A percentile compares a stretch with the other conserved stretches of the same genome.
Evolutionary conservation across 2,113 vertebrate genomes (phyloP).

Genomic region (Pollimyrus isidori): DNA sequence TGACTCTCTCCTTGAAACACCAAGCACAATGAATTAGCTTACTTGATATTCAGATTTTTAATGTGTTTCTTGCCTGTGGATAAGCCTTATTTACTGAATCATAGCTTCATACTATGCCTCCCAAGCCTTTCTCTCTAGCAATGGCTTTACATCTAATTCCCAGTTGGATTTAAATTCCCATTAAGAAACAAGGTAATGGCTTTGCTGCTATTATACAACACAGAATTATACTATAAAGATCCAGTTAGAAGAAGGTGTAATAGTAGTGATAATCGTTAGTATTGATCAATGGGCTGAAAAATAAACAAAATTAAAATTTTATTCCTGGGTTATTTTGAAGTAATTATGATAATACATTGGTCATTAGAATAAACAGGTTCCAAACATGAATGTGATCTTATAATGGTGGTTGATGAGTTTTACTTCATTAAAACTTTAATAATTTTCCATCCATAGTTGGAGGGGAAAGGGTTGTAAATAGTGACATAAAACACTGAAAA

Average conservation of each 20-base stretch:
- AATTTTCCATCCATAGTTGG: not conserved
- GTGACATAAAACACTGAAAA: not conserved
- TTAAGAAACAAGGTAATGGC: constrained; percentile 4
- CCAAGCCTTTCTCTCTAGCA: not conserved
- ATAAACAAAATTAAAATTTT: constrained; percentile 22
- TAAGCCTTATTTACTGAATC: not conserved
- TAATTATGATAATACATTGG: not conserved
- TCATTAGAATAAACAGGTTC: not conserved
- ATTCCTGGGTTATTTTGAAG: not conserved
- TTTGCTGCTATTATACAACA: not conserved
- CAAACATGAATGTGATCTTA: not conserved
- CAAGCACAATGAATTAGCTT: not conserved
- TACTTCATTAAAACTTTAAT: not conserved
- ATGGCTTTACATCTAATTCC: not conserved
- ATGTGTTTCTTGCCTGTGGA: not conserved
- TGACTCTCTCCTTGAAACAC: not conserved
- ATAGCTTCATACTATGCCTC: not conserved
- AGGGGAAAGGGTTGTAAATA: not conserved
- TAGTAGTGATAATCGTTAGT: not conserved
- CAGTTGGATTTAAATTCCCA: not conserved
- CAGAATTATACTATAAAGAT: not conserved
- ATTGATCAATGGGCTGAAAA: not conserved
- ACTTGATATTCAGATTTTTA: not conserved
- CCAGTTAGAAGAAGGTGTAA: not conserved
- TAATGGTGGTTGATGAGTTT: not conserved